Percentiles rank a stretch among this genome's conserved stretches.
phyloP scores from a whole-genome alignment of 1,140 invertebrate species.

The Cotesia chilonis region DNA sequence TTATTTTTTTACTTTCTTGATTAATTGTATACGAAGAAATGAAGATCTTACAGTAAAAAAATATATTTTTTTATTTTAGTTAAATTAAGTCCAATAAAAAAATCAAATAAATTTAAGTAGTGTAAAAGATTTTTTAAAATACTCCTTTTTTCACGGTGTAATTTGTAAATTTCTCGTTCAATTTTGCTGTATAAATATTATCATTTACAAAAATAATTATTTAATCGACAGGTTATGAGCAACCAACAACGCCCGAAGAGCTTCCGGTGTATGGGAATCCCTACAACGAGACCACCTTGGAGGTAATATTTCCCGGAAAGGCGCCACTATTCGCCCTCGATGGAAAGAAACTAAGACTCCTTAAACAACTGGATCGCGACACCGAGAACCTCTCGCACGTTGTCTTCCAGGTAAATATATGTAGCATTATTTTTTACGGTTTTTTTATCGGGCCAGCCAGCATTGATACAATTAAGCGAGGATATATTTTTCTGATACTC shows the following conservation, averaged over 20 bases:
- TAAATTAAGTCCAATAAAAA: too few species aligned
- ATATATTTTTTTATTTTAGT: too few species aligned
- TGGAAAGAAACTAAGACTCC: conserved; percentile 82
- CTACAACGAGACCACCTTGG: conserved; percentile 79
- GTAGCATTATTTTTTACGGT: conserved; percentile 20
- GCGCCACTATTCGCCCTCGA: conserved; percentile 80
- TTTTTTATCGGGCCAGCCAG: background rate
- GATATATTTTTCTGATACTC: conserved; percentile 3
- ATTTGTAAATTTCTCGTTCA: too few species aligned
- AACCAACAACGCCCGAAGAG: conserved; percentile 80
- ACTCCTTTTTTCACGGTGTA: too few species aligned
- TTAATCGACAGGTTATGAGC: conserved; percentile 75
- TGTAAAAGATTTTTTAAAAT: too few species aligned
- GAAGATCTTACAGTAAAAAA: too few species aligned
- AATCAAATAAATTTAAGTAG: too few species aligned
- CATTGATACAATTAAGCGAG: background rate
- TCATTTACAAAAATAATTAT: conserved; percentile 39
- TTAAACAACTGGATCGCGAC: conserved; percentile 85
- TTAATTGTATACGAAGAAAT: too few species aligned
- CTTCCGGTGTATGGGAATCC: conserved; percentile 85
- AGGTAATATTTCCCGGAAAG: conserved; percentile 80
- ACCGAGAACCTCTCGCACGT: conserved; percentile 85
- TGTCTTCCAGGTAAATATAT: conserved; percentile 79
- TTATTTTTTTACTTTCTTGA: too few species aligned
- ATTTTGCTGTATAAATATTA: too few species aligned